Conservation (phyloP, 2,888 invertebrate species). For the Monoplex corrugatus region DNA sequence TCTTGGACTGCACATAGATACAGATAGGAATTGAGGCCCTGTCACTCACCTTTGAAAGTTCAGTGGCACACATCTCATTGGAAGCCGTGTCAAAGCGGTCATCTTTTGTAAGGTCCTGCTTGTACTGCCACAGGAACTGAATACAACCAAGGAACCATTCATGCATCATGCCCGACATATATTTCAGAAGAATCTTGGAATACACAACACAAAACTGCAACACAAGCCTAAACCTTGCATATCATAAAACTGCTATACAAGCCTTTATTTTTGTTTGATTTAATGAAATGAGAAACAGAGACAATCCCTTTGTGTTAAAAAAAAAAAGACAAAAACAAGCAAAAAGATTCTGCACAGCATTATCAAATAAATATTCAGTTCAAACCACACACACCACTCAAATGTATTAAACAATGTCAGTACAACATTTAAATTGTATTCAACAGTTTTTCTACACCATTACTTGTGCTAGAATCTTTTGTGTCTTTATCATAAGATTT, state of each 20-base stretch:
- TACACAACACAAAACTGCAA: background rate
- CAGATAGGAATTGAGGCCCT: background rate
- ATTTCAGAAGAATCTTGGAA: background rate
- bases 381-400: background rate
- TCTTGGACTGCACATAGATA: no score
- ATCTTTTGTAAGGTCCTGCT: slow-evolving; percentile 86
- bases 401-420: no score
- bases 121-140: slow-evolving; percentile 86
- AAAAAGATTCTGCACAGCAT: background rate
- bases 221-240: background rate
- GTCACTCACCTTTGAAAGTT: slow-evolving; percentile 82
- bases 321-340: background rate
- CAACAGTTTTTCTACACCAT: no score
- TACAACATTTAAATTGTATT: no score
- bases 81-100: slow-evolving; percentile 85
- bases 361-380: background rate
- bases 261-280: no score
- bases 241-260: no score
- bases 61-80: slow-evolving; percentile 84
- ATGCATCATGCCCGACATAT: background rate
- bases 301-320: background rate
- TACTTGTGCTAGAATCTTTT: no score
- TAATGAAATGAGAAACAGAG: background rate
- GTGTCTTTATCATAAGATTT: background rate
- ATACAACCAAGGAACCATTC: slow-evolving; percentile 49